Percentiles rank a stretch among this genome's conserved stretches.
Evolutionary conservation across 2,797 vertebrate genomes (phyloP).

Genomic region (Brachyrhaphis roseni): DNA sequence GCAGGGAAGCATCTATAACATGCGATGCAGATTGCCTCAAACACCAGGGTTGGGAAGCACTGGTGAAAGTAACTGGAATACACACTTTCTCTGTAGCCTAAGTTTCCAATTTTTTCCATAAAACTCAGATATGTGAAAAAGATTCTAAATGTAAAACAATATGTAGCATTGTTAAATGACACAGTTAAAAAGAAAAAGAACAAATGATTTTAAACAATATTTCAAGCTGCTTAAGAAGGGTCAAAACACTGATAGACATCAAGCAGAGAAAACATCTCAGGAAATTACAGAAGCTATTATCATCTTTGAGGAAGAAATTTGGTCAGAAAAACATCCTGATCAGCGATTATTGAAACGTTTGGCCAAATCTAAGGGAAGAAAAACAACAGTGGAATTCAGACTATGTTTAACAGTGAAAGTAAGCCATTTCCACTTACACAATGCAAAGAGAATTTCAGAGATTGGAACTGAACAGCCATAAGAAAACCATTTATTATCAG

Average conservation of each 20-base stretch:
- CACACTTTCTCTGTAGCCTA: neutral
- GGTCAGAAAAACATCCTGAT: neutral
- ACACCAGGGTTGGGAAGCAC: no score
- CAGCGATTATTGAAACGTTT: neutral
- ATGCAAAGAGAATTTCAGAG: neutral
- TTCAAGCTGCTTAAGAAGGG: neutral
- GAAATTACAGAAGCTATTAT: neutral
- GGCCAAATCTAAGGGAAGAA: neutral
- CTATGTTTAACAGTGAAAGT: neutral
- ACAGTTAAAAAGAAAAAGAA: neutral
- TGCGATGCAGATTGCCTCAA: neutral
- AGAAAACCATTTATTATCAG: neutral
- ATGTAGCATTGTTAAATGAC: no score
- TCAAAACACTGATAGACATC: neutral
- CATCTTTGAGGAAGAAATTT: neutral
- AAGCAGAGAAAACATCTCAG: neutral
- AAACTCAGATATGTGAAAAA: neutral
- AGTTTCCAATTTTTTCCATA: neutral
- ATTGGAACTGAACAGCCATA: neutral
- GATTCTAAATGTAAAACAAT: neutral
- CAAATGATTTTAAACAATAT: neutral
- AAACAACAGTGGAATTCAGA: neutral
- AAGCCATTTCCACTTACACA: neutral
- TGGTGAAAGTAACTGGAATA: neutral
- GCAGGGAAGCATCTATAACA: neutral